phyloP scores from a whole-genome alignment of 2,113 vertebrate species.

The Carassius auratus region DNA sequence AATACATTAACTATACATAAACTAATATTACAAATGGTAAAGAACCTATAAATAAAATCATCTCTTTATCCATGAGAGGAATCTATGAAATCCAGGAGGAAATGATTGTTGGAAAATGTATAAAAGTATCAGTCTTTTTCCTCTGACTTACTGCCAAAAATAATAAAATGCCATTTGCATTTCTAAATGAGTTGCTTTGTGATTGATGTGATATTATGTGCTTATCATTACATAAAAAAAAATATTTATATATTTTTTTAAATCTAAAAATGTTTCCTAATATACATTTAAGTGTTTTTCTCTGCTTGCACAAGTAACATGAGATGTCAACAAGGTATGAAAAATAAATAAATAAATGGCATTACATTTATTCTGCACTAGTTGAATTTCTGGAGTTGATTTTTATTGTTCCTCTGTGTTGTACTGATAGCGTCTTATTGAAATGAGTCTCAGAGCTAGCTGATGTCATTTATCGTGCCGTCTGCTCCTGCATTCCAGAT shows the following conservation, averaged over 20 bases:
- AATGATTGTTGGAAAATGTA: neutral
- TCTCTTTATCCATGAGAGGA: neutral
- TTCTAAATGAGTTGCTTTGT: neutral
- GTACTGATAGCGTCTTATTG: slow-evolving; percentile 14
- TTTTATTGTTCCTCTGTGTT: slow-evolving; percentile 12
- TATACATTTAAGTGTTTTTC: neutral
- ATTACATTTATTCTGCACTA: neutral
- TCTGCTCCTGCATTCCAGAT: slow-evolving; percentile 39
- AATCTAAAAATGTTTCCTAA: neutral
- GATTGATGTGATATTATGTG: neutral
- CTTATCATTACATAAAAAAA: neutral
- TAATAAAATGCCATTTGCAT: neutral
- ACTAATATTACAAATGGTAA: neutral
- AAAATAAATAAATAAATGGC: neutral
- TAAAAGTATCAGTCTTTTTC: neutral
- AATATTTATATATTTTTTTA: neutral
- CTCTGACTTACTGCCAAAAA: neutral
- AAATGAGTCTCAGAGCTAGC: slow-evolving; percentile 37
- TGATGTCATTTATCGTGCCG: slow-evolving; percentile 45
- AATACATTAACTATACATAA: neutral
- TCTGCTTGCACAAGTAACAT: neutral
- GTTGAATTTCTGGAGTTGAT: slow-evolving; percentile 9
- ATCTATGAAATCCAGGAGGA: neutral
- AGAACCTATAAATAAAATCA: neutral
- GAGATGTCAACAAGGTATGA: slow-evolving; percentile 5